phyloP scores from a whole-genome alignment of 35 echinoderm and acorn worm species.

The Diadema setosum region DNA sequence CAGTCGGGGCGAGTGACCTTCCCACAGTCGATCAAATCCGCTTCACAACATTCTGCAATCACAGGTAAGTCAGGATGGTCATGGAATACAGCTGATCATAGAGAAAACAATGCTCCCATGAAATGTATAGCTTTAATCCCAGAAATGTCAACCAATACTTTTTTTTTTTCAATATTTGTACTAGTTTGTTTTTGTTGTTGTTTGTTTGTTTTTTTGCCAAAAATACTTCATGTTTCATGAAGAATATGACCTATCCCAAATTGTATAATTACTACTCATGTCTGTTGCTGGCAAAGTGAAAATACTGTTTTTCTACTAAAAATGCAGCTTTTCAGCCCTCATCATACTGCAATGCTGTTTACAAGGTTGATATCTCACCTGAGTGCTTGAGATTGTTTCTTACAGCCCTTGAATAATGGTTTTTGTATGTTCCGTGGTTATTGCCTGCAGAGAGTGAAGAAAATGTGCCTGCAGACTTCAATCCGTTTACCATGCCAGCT shows the following conservation, averaged over 20 bases:
- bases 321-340: background rate
- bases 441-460: slow-evolving; percentile 66
- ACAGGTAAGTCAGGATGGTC: no score
- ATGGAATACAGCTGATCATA: no score
- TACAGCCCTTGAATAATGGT: background rate
- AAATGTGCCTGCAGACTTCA: slow-evolving; percentile 63
- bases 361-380: background rate
- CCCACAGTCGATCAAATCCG: slow-evolving; percentile 74
- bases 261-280: no score
- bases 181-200: background rate
- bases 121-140: background rate
- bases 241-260: no score
- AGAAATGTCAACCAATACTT: background rate
- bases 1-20: slow-evolving; percentile 88
- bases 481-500: slow-evolving; percentile 87
- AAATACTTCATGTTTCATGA: background rate
- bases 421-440: background rate
- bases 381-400: background rate
- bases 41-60: slow-evolving; percentile 44
- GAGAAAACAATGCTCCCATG: no score
- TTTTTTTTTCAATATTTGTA: background rate
- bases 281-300: no score
- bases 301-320: background rate
- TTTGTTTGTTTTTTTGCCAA: background rate
- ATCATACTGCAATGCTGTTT: background rate